Percentiles rank a stretch among this genome's conserved stretches.
These are phyloP conservation scores for Podotricha telesiphe DNA, from an alignment of 2,888 invertebrate genomes.

Conservation along the genomic window DNA sequence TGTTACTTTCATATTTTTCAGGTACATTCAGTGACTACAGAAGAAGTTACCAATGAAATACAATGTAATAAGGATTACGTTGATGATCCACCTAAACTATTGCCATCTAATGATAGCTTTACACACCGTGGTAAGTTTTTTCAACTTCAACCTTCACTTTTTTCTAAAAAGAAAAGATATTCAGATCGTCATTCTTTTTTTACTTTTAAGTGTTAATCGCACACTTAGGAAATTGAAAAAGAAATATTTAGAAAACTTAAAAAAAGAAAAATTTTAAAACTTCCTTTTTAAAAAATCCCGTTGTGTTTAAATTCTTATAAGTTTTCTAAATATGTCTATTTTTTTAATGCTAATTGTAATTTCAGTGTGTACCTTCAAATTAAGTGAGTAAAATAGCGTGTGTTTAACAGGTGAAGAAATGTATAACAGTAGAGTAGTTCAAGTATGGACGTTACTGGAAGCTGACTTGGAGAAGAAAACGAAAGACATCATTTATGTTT, in stretches of 20 bases:
- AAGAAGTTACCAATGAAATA: slow-evolving; percentile 28
- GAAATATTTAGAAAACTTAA: too few relatives aligned
- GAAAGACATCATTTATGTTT: slow-evolving; percentile 38
- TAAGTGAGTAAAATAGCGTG: background rate
- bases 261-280: too few relatives aligned
- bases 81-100: background rate
- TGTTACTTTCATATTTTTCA: slow-evolving; percentile 3
- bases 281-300: too few relatives aligned
- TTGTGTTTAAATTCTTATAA: too few relatives aligned
- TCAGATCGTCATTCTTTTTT: too few relatives aligned
- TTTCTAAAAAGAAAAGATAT: too few relatives aligned
- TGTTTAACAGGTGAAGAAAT: slow-evolving; percentile 1
- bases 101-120: background rate
- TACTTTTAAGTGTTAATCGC: too few relatives aligned
- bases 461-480: slow-evolving; percentile 20
- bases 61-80: background rate
- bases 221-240: too few relatives aligned
- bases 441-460: slow-evolving; percentile 35
- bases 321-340: too few relatives aligned
- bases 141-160: background rate
- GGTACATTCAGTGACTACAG: slow-evolving; percentile 41
- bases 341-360: background rate
- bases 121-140: background rate
- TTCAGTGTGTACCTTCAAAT: background rate
- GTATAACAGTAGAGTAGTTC: slow-evolving; percentile 13